Evolutionary conservation across 1,140 invertebrate genomes (phyloP).

Genomic region (Drosophila littoralis): DNA sequence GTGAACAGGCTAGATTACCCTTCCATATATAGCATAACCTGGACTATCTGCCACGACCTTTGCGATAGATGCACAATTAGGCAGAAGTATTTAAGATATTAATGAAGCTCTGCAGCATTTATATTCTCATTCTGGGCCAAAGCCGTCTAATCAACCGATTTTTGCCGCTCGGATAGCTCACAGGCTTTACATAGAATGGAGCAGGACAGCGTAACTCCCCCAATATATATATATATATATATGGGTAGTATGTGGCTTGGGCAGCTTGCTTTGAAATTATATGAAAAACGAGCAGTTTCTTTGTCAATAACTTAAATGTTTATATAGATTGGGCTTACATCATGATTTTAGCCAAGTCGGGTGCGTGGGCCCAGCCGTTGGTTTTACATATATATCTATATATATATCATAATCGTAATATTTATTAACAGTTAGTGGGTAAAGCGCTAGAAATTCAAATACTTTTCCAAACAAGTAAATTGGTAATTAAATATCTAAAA

Average conservation of each 20-base stretch:
- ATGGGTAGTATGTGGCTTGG: too few relatives aligned
- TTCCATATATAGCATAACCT: too few relatives aligned
- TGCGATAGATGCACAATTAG: too few relatives aligned
- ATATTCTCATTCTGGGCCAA: too few relatives aligned
- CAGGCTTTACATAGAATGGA: not conserved
- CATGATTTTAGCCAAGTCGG: not conserved
- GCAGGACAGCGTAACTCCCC: not conserved
- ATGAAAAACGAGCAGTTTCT: not conserved
- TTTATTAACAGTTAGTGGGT: not conserved
- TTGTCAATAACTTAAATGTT: slow-evolving; percentile 22
- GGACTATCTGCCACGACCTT: too few relatives aligned
- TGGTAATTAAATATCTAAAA: not conserved
- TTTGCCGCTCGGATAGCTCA: too few relatives aligned
- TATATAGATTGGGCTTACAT: slow-evolving; percentile 6
- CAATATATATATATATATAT: not conserved
- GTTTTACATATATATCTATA: not conserved
- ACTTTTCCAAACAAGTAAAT: slow-evolving; percentile 1
- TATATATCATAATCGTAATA: not conserved
- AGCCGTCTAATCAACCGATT: too few relatives aligned
- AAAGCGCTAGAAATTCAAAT: not conserved
- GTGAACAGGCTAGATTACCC: too few relatives aligned
- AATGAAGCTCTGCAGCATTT: too few relatives aligned
- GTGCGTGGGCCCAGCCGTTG: slow-evolving; percentile 1
- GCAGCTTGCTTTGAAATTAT: too few relatives aligned
- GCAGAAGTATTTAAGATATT: too few relatives aligned